Evolutionary conservation across 2,888 invertebrate genomes (phyloP), one percentile per base, ranked within the genome.

Genomic region (Drosophila neonasuta): DNA sequence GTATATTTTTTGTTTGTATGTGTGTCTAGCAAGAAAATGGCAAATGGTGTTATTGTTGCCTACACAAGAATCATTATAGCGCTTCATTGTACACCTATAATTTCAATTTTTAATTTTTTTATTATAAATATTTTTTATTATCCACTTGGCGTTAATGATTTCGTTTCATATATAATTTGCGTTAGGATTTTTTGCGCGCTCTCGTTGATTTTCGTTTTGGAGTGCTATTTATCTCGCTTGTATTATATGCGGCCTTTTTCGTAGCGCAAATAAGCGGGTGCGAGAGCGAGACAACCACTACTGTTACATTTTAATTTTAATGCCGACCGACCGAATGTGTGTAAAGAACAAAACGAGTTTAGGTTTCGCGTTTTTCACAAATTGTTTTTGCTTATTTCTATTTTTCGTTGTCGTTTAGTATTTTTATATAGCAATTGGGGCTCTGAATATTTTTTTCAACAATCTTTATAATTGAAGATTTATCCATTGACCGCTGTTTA

Each of bases 361-460:
- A 32, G 48, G 69, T 84, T 82, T 86, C 73, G 73, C 87, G 82
- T 84, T 88, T 87, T 78, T 64, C 69, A 81, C 65, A 80, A 77
- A 66, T 72, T 62, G 65, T 71, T 80, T 77, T 68, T 72, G 51
- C 11, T 56, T 60, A 46, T 62, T 65, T 64, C 61, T 15, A 41
- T 62, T 67, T 62, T 61, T 15, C 41, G 46, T 44, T 15, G 20
- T 58, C 42, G 11, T 24, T 24, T 24, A 5, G 24, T 24, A 61
- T 57, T 50, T 72, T 29, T 46, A 20, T 32, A 57, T 51, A 50
- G 51, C 56, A 56, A 60, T 52, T 24, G 24, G 24, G 24, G 56
- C 45, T 61, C 32, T 24, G 42, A 36, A 58, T 39, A 8, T 34
- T 24, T 13, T 24, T 11, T 39, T 15, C 34, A 50, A 9, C 51